phyloP scores from a whole-genome alignment of 2,888 invertebrate species.

The Thera obeliscata region DNA sequence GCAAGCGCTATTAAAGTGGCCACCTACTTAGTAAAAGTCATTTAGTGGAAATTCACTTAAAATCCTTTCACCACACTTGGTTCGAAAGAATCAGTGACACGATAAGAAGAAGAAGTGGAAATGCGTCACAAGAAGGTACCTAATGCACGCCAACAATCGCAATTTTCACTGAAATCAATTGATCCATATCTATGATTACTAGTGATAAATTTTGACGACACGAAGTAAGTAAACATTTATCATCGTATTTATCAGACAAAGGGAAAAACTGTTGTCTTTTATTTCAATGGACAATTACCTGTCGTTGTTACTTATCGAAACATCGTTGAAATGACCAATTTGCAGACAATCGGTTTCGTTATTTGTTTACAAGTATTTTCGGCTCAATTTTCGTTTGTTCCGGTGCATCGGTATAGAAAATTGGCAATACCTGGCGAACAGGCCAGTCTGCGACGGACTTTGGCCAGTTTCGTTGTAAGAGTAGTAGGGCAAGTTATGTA shows the following conservation, averaged over 20 bases:
- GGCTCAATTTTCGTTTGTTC: slow-evolving; percentile 21
- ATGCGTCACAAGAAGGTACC: too few species aligned
- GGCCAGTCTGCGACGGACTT: slow-evolving; percentile 19
- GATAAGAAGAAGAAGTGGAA: too few species aligned
- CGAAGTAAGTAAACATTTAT: not conserved
- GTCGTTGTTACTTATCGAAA: slow-evolving; percentile 14
- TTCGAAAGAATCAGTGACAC: too few species aligned
- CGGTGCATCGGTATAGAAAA: slow-evolving; percentile 40
- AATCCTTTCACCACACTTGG: too few species aligned
- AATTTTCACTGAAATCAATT: too few species aligned
- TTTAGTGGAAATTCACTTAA: too few species aligned
- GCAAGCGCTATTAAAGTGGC: too few species aligned
- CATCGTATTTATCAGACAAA: slow-evolving; percentile 6
- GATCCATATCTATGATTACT: too few species aligned
- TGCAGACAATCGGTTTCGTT: slow-evolving; percentile 15
- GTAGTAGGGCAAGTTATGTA: not conserved
- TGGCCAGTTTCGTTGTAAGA: not conserved
- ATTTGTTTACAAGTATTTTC: slow-evolving; percentile 21
- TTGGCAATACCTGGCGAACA: slow-evolving; percentile 39
- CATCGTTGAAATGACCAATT: slow-evolving; percentile 18
- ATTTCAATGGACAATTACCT: slow-evolving; percentile 27
- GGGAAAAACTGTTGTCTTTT: slow-evolving; percentile 17
- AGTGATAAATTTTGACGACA: too few species aligned
- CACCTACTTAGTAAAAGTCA: too few species aligned
- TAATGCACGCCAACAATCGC: too few species aligned